Conservation (phyloP, 2,113 vertebrate genomes). For the Cynopterus brachyotis region DNA sequence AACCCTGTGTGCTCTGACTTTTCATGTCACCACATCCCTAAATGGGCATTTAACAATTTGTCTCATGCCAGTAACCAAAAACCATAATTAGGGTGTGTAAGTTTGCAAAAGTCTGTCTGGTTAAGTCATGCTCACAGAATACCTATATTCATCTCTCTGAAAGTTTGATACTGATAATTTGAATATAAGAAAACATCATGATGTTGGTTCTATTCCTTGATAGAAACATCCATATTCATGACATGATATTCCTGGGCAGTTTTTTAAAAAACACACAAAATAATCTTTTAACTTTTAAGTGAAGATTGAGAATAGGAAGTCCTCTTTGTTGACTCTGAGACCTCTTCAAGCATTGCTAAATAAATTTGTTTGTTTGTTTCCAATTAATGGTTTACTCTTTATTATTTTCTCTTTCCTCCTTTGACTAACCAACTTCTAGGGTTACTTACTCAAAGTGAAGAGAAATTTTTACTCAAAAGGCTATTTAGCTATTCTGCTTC, state of each 20-base stretch:
- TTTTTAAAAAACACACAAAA: background rate
- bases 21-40: background rate
- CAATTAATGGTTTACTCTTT: background rate
- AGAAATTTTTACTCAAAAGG: too few relatives aligned
- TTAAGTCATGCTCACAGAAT: background rate
- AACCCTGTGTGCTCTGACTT: background rate
- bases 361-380: background rate
- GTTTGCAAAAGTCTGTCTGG: background rate
- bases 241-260: background rate
- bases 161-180: background rate
- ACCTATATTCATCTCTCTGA: background rate
- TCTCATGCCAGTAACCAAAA: background rate
- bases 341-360: background rate
- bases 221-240: background rate
- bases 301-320: conserved; percentile 25
- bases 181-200: background rate
- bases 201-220: background rate
- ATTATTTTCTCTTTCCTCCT: background rate
- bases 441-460: background rate
- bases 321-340: background rate
- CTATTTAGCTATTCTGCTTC: too few relatives aligned
- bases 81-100: background rate
- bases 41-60: background rate
- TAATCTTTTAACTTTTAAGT: background rate
- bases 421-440: background rate